Base-by-base conservation (phyloP, 2,888 invertebrate genomes). In the Branchinecta sandiegonensis region DNA sequence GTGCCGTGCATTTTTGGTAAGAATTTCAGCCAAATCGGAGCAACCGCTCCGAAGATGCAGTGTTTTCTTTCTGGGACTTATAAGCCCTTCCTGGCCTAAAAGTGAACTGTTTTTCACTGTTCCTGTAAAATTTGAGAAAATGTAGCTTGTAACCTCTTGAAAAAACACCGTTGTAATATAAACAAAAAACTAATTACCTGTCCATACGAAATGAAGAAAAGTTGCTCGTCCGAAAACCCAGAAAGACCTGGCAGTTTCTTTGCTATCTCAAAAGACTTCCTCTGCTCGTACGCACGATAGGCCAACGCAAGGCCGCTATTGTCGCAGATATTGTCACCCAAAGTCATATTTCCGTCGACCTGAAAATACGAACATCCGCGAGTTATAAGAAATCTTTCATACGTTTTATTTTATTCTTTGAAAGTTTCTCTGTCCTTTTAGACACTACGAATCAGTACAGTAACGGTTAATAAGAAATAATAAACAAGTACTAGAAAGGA, bases 281-380 rank as follows among this genome's bases (percentile, higher is more conserved):
- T 76, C 64, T 74, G 73, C 68, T 74, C 73, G 68, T 77, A 77
- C 2, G 77, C 77, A 17, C 75, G 71, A 72, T 75, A 77, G n/a
- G 77, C 75, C 69, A 77, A 76, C 67, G 76, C 74, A 9, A 78
- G 73, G 8, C 77, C 77, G 10, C 77, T 75, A 71, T 77, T 77
- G 74, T 78, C 78, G 71, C 78, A 78, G 66, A 78, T 76, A 72
- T 78, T 78, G 71, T 78, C 78, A 47, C 77, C 76, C 1, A 78
- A 72, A 8, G 78, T 78, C 69, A 75, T 75, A 70, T 78, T 78
- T 14, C 78, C 78, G 71, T 78, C 77, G 47, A 77, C 76, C 75
- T 76, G 69, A 23, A 69, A 70, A 65, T 46, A 46, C 23, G n/a
- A 17, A 65, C 23, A 13, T 66, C 65, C 2, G 46, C 50, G 13